Percentiles rank a stretch among this genome's conserved stretches.
phyloP scores from a whole-genome alignment of 1,140 invertebrate species.

The Camponotus vicinus region DNA sequence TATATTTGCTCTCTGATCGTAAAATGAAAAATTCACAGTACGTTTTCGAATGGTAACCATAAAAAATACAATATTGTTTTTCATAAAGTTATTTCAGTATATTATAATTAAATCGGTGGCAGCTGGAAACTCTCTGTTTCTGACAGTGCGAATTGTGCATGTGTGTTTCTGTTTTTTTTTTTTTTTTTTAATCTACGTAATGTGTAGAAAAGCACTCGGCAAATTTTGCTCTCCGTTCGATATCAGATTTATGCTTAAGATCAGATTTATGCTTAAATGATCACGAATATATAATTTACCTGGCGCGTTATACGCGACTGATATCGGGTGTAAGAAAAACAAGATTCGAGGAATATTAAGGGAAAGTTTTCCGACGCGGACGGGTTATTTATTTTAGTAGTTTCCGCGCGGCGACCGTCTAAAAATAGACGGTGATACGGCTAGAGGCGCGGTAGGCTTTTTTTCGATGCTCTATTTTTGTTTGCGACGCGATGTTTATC shows the following conservation, averaged over 20 bases:
- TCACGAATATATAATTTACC: background rate
- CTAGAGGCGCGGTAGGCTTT: conserved; percentile 2
- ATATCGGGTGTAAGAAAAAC: conserved; percentile 31
- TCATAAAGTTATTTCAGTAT: background rate
- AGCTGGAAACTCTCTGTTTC: background rate
- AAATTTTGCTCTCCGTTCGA: background rate
- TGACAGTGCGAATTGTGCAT: background rate
- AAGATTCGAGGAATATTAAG: conserved; percentile 54
- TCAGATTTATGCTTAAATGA: conserved; percentile 14
- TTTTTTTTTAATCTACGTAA: conserved; percentile 19
- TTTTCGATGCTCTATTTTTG: conserved; percentile 41
- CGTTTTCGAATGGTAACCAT: background rate
- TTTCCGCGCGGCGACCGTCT: conserved; percentile 28
- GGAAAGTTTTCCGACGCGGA: conserved; percentile 40
- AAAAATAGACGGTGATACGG: conserved; percentile 41
- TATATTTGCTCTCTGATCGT: background rate
- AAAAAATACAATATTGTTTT: background rate
- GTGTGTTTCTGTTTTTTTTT: background rate
- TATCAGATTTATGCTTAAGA: background rate
- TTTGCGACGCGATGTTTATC: conserved; percentile 56
- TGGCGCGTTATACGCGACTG: conserved; percentile 17
- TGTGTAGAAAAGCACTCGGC: background rate
- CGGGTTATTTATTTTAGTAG: conserved; percentile 60
- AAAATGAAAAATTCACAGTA: background rate
- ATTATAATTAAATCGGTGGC: conserved; percentile 10